Evolutionary conservation across 2,888 invertebrate genomes (phyloP).

Genomic region (Dichetophora obliterata): DNA sequence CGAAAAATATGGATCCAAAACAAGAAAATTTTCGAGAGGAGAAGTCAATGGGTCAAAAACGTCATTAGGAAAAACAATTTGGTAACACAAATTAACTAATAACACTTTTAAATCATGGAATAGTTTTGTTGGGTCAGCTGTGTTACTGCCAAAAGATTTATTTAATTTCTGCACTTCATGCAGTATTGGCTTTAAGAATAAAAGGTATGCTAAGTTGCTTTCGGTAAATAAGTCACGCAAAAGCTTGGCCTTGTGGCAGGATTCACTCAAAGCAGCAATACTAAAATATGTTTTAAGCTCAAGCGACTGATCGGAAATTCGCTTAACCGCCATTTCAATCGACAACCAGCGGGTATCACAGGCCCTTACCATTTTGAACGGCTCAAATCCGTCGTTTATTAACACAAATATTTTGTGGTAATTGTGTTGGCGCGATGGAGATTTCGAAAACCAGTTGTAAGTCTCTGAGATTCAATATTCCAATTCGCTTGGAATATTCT

Average conservation of each 20-base stretch:
- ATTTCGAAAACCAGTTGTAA: no score
- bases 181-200: slow-evolving; percentile 31
- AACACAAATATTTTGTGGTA: no score
- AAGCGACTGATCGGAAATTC: slow-evolving; percentile 35
- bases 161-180: slow-evolving; percentile 29
- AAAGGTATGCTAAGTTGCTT: slow-evolving; percentile 28
- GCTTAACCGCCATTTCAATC: slow-evolving; percentile 35
- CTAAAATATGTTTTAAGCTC: slow-evolving; percentile 37
- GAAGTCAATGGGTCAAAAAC: slow-evolving; percentile 24
- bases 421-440: no score
- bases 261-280: slow-evolving; percentile 8
- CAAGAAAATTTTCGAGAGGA: slow-evolving; percentile 3
- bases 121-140: slow-evolving; percentile 21
- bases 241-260: slow-evolving; percentile 32
- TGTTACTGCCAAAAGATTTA: slow-evolving; percentile 19
- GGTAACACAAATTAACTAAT: no score
- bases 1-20: background rate
- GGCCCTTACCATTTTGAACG: no score
- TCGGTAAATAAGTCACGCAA: slow-evolving; percentile 30
- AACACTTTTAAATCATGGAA: slow-evolving; percentile 9
- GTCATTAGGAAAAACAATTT: slow-evolving; percentile 4
- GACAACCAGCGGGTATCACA: no score
- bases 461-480: no score
- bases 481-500: no score
- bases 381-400: no score